phyloP scores from a whole-genome alignment of 2,113 vertebrate genomes.

The Abramis brama region DNA sequence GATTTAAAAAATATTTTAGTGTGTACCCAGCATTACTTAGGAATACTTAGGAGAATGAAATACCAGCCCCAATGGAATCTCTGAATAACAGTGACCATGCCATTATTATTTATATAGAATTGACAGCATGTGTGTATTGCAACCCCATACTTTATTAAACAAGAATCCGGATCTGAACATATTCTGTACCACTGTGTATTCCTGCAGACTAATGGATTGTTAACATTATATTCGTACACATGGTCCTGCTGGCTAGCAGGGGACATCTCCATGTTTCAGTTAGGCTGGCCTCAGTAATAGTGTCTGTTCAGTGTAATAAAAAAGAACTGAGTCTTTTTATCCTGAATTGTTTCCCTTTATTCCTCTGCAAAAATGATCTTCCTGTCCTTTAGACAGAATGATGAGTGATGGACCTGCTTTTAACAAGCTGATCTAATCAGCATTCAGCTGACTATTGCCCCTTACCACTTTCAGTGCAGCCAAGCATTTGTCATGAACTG shows the following conservation, averaged over 20 bases:
- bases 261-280: constrained; percentile 9
- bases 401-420: neutral
- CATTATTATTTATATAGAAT: neutral
- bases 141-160: neutral
- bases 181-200: neutral
- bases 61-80: neutral
- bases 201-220: constrained; percentile 1
- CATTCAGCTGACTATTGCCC: constrained; percentile 9
- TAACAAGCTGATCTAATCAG: constrained; percentile 9
- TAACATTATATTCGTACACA: constrained; percentile 15
- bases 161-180: neutral
- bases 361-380: neutral
- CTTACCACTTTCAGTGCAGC: neutral
- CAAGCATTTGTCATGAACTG: neutral
- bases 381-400: neutral
- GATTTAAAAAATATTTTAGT: too few relatives aligned
- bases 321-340: neutral
- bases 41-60: neutral
- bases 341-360: neutral
- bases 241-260: constrained; percentile 2
- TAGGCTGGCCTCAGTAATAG: constrained; percentile 2
- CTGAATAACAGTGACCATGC: neutral
- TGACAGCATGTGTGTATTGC: neutral
- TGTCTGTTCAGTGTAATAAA: neutral
- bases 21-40: neutral